These are phyloP conservation scores for Archips crataeganus DNA, from an alignment of 2,888 invertebrate species.

Conservation along the genomic window DNA sequence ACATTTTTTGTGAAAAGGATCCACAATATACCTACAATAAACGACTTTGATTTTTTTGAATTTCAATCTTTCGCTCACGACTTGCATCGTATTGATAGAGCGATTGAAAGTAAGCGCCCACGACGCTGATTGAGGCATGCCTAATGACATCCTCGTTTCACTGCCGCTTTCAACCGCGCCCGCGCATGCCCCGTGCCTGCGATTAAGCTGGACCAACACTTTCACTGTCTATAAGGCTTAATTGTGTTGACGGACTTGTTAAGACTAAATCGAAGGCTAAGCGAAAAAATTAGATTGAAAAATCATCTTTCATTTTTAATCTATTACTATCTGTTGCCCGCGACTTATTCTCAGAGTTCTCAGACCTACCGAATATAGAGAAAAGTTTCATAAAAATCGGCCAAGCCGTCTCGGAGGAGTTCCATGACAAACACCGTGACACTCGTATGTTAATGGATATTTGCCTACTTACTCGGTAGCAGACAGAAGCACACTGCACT, in stretches of 20 bases:
- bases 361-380: too few species aligned
- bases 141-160: constrained; percentile 36
- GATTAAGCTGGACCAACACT: constrained; percentile 11
- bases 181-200: constrained; percentile 4
- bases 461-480: not conserved
- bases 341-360: too few species aligned
- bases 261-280: too few species aligned
- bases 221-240: constrained; percentile 22
- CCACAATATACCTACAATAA: too few species aligned
- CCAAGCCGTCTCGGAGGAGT: too few species aligned
- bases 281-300: too few species aligned
- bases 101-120: constrained; percentile 55
- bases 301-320: too few species aligned
- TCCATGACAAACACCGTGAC: too few species aligned
- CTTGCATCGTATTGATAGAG: constrained; percentile 20
- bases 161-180: constrained; percentile 27
- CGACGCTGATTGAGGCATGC: constrained; percentile 47
- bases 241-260: not conserved
- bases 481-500: not conserved
- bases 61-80: not conserved
- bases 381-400: too few species aligned
- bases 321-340: too few species aligned
- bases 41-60: too few species aligned
- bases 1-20: too few species aligned
- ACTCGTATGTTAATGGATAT: not conserved